Evolutionary conservation across 2,797 vertebrate genomes (phyloP).

Genomic region (Gadopsis marmoratus): DNA sequence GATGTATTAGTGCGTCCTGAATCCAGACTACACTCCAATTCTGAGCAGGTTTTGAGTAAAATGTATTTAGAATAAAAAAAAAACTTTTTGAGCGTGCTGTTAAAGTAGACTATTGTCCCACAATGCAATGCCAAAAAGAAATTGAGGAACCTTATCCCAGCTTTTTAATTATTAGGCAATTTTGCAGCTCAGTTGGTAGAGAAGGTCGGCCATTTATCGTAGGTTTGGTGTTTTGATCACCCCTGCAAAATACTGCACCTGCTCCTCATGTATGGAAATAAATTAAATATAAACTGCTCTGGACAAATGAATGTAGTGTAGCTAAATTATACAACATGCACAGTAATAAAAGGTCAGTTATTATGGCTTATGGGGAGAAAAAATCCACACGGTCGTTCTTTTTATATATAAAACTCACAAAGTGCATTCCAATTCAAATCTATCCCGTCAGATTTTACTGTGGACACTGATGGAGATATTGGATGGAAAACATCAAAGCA

Average conservation of each 20-base stretch:
- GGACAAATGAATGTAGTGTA: conserved; percentile 30
- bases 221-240: conserved; percentile 10
- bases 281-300: conserved; percentile 5
- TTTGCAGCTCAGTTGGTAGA: conserved; percentile 19
- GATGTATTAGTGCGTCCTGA: not conserved
- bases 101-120: not conserved
- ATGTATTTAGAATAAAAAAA: conserved; percentile 9
- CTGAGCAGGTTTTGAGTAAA: not conserved
- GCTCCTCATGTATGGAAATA: conserved; percentile 16
- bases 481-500: conserved; percentile 21
- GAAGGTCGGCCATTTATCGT: conserved; percentile 37
- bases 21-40: conserved; percentile 4
- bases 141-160: conserved; percentile 2
- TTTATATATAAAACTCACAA: conserved; percentile 12
- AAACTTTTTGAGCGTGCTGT: conserved; percentile 2
- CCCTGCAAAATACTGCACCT: conserved; percentile 24
- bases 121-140: not conserved
- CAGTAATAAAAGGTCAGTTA: conserved; percentile 29
- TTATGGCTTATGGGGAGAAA: conserved; percentile 1
- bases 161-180: conserved; percentile 5
- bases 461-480: conserved; percentile 20
- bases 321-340: conserved; percentile 23
- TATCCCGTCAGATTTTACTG: not conserved
- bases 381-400: conserved; percentile 17
- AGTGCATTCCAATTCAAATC: conserved; percentile 23